Evolutionary conservation across 2,113 vertebrate genomes (phyloP).

Genomic region (Seriola quinqueradiata): DNA sequence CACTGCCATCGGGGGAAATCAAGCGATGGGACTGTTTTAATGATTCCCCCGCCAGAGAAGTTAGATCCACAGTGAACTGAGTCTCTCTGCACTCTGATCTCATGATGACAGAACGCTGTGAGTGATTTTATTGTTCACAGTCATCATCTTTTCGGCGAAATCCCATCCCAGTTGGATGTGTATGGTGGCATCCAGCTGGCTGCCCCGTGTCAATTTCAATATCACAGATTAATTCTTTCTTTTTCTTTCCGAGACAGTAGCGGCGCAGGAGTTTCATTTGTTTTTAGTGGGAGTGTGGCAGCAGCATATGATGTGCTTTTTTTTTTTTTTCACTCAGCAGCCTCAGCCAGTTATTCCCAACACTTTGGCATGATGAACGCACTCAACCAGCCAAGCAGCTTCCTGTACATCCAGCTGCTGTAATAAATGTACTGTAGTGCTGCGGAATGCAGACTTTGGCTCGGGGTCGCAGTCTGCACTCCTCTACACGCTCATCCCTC

Average conservation of each 20-base stretch:
- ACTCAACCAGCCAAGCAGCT: constrained; percentile 65
- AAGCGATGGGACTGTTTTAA: constrained; percentile 71
- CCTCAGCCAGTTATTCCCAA: constrained; percentile 33
- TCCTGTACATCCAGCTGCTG: constrained; percentile 85
- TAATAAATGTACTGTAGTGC: constrained; percentile 75
- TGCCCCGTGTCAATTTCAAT: constrained; percentile 39
- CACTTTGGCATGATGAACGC: constrained; percentile 43
- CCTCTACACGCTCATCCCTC: constrained; percentile 56
- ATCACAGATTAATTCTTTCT: constrained; percentile 43
- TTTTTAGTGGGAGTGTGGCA: constrained; percentile 36
- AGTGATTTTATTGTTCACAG: constrained; percentile 29
- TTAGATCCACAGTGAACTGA: constrained; percentile 51
- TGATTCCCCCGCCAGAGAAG: constrained; percentile 59
- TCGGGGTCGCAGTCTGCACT: constrained; percentile 65
- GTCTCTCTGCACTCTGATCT: constrained; percentile 61
- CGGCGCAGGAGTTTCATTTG: constrained; percentile 15
- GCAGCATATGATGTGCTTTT: constrained; percentile 37
- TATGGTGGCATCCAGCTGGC: constrained; percentile 19
- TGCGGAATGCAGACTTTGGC: constrained; percentile 78
- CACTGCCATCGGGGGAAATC: constrained; percentile 45
- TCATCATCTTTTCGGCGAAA: constrained; percentile 44
- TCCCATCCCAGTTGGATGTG: constrained; percentile 37
- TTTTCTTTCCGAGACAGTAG: constrained; percentile 1
- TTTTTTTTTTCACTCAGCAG: constrained; percentile 18
- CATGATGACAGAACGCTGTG: not conserved